Evolutionary conservation across 2,113 vertebrate species (phyloP).

Genomic region (Tragelaphus imberbis): DNA sequence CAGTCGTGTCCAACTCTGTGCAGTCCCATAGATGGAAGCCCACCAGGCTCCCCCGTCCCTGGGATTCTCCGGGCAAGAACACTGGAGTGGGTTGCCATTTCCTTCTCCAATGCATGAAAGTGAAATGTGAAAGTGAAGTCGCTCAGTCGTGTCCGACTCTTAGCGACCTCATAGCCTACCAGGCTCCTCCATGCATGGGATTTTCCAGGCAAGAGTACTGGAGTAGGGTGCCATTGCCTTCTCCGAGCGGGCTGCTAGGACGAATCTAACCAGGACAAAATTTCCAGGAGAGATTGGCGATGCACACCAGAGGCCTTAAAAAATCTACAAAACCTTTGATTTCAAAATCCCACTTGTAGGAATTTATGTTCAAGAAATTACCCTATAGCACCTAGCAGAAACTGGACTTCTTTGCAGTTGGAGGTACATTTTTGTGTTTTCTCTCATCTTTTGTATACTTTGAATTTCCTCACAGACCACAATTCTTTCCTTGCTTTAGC

Average conservation of each 20-base stretch:
- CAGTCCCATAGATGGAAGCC: too few relatives aligned
- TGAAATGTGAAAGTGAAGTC: too few relatives aligned
- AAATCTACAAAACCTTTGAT: not conserved
- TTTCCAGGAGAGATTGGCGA: not conserved
- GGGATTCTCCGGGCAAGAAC: too few relatives aligned
- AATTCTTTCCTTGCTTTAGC: not conserved
- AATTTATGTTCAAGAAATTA: not conserved
- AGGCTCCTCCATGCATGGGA: too few relatives aligned
- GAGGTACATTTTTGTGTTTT: not conserved
- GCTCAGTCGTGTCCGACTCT: too few relatives aligned
- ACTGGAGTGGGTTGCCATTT: too few relatives aligned
- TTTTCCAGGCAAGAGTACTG: too few relatives aligned
- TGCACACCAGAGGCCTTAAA: not conserved
- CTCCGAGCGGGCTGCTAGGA: not conserved
- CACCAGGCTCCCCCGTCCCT: too few relatives aligned
- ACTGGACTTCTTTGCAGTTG: not conserved
- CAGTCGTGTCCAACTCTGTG: too few relatives aligned
- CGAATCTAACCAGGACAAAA: not conserved
- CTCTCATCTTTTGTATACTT: not conserved
- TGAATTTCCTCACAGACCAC: not conserved
- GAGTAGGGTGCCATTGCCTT: too few relatives aligned
- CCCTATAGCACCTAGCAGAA: not conserved
- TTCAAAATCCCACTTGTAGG: constrained; percentile 15
- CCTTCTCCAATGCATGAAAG: too few relatives aligned
- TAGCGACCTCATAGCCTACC: too few relatives aligned